Percentiles rank a stretch among this genome's conserved stretches.
Conservation (phyloP, 2,113 vertebrate species). For the Chloroceryle aenea region DNA sequence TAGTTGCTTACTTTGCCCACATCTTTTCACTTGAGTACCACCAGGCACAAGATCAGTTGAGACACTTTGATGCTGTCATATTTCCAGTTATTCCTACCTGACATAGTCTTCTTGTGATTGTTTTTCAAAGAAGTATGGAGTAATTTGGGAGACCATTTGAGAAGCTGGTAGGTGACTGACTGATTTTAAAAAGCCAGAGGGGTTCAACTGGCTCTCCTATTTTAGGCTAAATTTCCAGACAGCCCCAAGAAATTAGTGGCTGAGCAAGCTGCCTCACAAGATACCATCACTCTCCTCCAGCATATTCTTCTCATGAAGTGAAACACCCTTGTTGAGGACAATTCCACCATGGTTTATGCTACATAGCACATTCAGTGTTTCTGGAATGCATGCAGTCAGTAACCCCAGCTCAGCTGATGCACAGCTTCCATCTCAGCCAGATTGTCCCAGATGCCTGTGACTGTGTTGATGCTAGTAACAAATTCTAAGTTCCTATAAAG, state of each 20-base stretch:
- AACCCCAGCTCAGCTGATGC: neutral
- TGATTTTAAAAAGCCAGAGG: neutral
- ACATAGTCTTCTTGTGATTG: neutral
- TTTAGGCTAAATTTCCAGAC: neutral
- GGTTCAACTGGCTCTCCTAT: neutral
- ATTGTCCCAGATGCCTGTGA: neutral
- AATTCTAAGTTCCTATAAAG: neutral
- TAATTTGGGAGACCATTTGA: neutral
- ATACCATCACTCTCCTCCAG: neutral
- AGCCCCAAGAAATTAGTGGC: neutral
- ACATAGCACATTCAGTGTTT: neutral
- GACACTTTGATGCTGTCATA: neutral
- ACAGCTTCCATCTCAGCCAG: neutral
- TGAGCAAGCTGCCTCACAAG: neutral
- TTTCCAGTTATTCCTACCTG: neutral
- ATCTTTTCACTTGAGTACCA: neutral
- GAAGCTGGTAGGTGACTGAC: neutral
- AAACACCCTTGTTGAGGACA: neutral
- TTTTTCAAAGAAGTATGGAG: neutral
- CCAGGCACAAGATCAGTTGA: neutral
- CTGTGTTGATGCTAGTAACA: neutral
- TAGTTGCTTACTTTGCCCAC: neutral
- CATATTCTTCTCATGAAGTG: fast-evolving
- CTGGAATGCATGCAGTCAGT: neutral
- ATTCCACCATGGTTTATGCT: neutral